phyloP scores from a whole-genome alignment of 37 sponge, comb jelly and placozoan species.

The Halichondria panicea region DNA sequence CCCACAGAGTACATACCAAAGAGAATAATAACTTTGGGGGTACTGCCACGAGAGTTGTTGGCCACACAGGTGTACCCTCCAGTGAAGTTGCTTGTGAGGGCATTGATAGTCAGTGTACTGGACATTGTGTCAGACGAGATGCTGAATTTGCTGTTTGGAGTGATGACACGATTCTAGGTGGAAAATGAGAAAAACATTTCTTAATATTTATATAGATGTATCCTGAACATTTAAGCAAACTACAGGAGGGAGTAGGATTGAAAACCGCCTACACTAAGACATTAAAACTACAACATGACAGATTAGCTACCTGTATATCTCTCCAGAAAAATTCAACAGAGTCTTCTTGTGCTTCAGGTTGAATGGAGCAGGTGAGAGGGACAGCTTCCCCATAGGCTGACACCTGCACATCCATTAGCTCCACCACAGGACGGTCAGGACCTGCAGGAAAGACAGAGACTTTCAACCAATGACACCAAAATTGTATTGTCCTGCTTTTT shows the following conservation, averaged over 20 bases:
- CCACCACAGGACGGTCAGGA: constrained; percentile 18
- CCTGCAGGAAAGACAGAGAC: neutral
- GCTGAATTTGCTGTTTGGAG: too few relatives aligned
- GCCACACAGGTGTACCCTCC: constrained; percentile 34
- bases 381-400: neutral
- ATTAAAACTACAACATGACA: too few relatives aligned
- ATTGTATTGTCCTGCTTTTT: too few relatives aligned
- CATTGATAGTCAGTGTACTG: neutral
- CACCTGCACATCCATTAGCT: neutral
- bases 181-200: too few relatives aligned
- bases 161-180: too few relatives aligned
- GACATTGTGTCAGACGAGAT: too few relatives aligned
- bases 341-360: neutral
- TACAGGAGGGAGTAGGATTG: too few relatives aligned
- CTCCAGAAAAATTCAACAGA: neutral
- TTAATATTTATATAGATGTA: too few relatives aligned
- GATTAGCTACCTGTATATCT: neutral
- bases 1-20: too few relatives aligned
- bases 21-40: neutral
- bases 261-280: too few relatives aligned
- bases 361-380: neutral
- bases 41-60: neutral
- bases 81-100: neutral
- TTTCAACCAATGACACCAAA: too few relatives aligned
- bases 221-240: too few relatives aligned